These are phyloP conservation scores for Hanleya hanleyi DNA, from an alignment of 2,888 invertebrate species.

Conservation along the genomic window DNA sequence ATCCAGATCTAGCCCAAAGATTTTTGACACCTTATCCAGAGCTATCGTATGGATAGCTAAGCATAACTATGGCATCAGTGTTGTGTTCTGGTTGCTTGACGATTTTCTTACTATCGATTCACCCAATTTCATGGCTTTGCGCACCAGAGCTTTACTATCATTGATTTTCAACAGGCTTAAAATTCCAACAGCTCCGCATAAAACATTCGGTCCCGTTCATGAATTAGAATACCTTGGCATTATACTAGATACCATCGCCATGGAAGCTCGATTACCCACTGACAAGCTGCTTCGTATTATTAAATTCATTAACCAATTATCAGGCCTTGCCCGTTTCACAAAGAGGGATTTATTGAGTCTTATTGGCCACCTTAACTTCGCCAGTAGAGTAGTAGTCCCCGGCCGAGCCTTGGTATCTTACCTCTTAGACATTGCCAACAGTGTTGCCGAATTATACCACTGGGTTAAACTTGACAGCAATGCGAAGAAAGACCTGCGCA, in stretches of 20 bases:
- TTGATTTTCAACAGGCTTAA: constrained; percentile 16
- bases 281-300: constrained; percentile 22
- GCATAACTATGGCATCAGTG: too few species aligned
- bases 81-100: too few species aligned
- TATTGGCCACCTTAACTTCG: constrained; percentile 30
- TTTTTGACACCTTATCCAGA: too few species aligned
- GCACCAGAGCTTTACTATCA: constrained; percentile 14
- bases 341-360: constrained; percentile 27
- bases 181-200: constrained; percentile 27
- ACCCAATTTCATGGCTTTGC: not conserved
- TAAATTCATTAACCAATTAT: constrained; percentile 10
- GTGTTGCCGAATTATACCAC: constrained; percentile 16
- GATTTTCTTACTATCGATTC: too few species aligned
- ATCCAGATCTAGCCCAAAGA: too few species aligned
- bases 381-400: constrained; percentile 26
- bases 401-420: constrained; percentile 34
- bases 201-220: constrained; percentile 29
- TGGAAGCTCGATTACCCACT: constrained; percentile 29
- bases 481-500: constrained; percentile 22
- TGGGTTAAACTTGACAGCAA: constrained; percentile 22
- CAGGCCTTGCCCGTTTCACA: constrained; percentile 20
- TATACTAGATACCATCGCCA: constrained; percentile 23
- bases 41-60: too few species aligned
- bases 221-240: constrained; percentile 34
- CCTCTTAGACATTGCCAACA: constrained; percentile 18